These are phyloP conservation scores for Thymelicus sylvestris DNA, from an alignment of 2,888 invertebrate species.

Conservation along the genomic window DNA sequence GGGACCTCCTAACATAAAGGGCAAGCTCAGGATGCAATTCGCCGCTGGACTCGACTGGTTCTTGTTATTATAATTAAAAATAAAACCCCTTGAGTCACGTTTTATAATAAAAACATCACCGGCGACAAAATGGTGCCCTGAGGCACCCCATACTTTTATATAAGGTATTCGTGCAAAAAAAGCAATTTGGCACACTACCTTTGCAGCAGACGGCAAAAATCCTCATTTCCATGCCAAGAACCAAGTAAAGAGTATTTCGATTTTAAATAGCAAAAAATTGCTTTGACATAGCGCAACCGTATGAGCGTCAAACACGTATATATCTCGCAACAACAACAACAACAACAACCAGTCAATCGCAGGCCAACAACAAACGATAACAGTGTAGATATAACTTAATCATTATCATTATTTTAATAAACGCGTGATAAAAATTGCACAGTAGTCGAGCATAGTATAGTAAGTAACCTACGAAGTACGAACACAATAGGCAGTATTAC, in stretches of 20 bases:
- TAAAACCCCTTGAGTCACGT: not conserved
- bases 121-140: not conserved
- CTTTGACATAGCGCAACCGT: not conserved
- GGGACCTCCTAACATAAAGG: constrained; percentile 39
- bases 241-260: not conserved
- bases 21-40: constrained; percentile 45
- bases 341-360: constrained; percentile 25
- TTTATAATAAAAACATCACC: not conserved
- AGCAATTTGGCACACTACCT: constrained; percentile 21
- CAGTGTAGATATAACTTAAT: constrained; percentile 67
- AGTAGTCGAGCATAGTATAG: constrained; percentile 62
- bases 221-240: not conserved
- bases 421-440: constrained; percentile 62
- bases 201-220: constrained; percentile 8
- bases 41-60: constrained; percentile 32
- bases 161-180: not conserved
- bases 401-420: constrained; percentile 42
- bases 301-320: not conserved
- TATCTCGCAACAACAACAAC: not conserved
- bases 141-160: not conserved
- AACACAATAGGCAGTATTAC: constrained; percentile 79
- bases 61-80: not conserved
- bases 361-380: constrained; percentile 55
- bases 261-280: not conserved
- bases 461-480: constrained; percentile 69